Conservation (phyloP, 1,140 invertebrate species). For the Babylonia areolata region DNA sequence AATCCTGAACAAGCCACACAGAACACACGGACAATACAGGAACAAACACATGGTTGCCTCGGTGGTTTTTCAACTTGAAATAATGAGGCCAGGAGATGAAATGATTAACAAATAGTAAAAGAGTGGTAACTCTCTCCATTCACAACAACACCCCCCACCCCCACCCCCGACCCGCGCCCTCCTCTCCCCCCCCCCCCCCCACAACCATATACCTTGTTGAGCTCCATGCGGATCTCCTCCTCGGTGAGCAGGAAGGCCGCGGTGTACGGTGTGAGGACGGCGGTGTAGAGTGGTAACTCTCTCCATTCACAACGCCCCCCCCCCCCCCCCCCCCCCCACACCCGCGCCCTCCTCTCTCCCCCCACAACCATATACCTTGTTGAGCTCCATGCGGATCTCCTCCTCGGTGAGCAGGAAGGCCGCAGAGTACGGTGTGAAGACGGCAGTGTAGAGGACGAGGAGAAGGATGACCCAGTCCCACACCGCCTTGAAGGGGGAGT, state of each 20-base stretch:
- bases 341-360: background rate
- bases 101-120: no score
- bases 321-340: background rate
- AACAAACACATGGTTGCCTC: no score
- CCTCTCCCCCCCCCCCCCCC: conserved; percentile 51
- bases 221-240: conserved; percentile 70
- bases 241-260: no score
- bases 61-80: no score
- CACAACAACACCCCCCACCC: no score
- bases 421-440: conserved; percentile 98
- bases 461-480: conserved; percentile 99
- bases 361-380: conserved; percentile 49
- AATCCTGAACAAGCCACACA: no score
- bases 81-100: no score
- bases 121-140: no score
- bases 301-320: background rate
- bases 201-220: conserved; percentile 62
- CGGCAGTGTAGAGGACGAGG: conserved; percentile 98
- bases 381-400: conserved; percentile 71
- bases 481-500: conserved; percentile 98
- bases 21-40: no score
- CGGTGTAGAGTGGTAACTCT: no score
- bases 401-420: conserved; percentile 95
- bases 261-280: no score
- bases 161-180: no score